phyloP scores from a whole-genome alignment of 2,888 invertebrate genomes.

The Prenolepis imparis region DNA sequence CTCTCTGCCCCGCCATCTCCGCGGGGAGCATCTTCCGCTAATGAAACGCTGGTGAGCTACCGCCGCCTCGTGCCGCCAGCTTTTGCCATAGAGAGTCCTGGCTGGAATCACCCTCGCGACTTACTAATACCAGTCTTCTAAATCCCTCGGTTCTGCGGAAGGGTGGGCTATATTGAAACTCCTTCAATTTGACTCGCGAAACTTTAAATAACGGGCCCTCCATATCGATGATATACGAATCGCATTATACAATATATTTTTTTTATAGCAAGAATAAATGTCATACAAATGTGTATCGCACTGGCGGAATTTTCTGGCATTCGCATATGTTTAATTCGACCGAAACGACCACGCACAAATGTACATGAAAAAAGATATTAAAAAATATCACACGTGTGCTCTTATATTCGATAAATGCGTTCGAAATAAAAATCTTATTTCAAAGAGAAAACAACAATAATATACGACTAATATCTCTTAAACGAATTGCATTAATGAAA shows the following conservation, averaged over 20 bases:
- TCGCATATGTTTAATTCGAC: background rate
- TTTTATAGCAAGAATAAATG: background rate
- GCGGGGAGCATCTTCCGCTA: slow-evolving; percentile 85
- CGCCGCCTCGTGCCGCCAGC: slow-evolving; percentile 84
- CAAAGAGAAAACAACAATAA: background rate
- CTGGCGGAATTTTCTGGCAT: background rate
- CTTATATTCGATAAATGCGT: background rate
- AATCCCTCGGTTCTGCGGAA: slow-evolving; percentile 64
- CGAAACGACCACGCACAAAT: background rate
- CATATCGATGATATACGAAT: slow-evolving; percentile 46
- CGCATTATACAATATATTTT: background rate
- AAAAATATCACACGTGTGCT: background rate
- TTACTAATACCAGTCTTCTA: slow-evolving; percentile 66
- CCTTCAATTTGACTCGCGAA: slow-evolving; percentile 74
- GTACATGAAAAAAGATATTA: background rate
- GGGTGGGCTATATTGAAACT: slow-evolving; percentile 80
- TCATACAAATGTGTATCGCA: background rate
- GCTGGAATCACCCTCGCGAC: slow-evolving; percentile 76
- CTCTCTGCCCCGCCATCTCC: slow-evolving; percentile 62
- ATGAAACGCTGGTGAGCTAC: slow-evolving; percentile 86
- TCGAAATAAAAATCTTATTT: slow-evolving; percentile 3
- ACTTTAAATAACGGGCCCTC: slow-evolving; percentile 25
- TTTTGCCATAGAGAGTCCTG: slow-evolving; percentile 77
- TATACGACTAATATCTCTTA: background rate
- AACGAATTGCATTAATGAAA: slow-evolving; percentile 9